phyloP scores from a whole-genome alignment of 1,140 invertebrate genomes.

The Penaeus japonicus region DNA sequence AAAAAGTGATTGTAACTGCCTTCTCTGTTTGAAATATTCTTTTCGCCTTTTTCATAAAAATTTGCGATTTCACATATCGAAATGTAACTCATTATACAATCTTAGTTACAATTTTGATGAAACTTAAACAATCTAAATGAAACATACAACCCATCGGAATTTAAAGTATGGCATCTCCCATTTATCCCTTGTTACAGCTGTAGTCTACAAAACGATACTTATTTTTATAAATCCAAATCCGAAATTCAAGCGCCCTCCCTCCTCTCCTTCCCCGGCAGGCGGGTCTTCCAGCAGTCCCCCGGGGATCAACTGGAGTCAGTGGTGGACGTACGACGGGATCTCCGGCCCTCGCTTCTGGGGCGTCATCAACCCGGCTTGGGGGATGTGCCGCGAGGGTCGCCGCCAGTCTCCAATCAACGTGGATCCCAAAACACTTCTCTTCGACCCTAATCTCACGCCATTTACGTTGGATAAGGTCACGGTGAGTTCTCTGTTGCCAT shows the following conservation, averaged over 20 bases:
- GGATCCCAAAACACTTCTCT: constrained; percentile 89
- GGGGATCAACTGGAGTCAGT: constrained; percentile 56
- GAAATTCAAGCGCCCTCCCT: not conserved
- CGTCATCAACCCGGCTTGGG: constrained; percentile 95
- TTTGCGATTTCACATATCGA: no score
- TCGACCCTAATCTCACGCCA: constrained; percentile 88
- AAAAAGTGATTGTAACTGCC: no score
- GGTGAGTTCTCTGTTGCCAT: constrained; percentile 68
- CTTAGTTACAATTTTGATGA: no score
- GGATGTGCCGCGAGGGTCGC: constrained; percentile 90
- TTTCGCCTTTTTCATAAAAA: no score
- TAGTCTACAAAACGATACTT: not conserved
- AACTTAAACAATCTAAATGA: no score
- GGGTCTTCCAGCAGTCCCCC: constrained; percentile 33
- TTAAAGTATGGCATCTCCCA: no score
- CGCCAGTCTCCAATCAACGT: constrained; percentile 96
- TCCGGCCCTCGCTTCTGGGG: constrained; percentile 96
- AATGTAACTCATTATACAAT: no score
- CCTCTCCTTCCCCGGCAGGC: not conserved
- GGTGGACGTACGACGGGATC: constrained; percentile 59
- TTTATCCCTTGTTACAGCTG: no score
- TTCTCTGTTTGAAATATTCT: no score
- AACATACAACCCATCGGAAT: no score
- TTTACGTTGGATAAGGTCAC: constrained; percentile 89
- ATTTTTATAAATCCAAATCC: not conserved